A percentile compares a stretch with the other conserved stretches of the same genome.
Evolutionary conservation across 2,113 vertebrate species (phyloP).

Genomic region (Microcebus ravelobensis): DNA sequence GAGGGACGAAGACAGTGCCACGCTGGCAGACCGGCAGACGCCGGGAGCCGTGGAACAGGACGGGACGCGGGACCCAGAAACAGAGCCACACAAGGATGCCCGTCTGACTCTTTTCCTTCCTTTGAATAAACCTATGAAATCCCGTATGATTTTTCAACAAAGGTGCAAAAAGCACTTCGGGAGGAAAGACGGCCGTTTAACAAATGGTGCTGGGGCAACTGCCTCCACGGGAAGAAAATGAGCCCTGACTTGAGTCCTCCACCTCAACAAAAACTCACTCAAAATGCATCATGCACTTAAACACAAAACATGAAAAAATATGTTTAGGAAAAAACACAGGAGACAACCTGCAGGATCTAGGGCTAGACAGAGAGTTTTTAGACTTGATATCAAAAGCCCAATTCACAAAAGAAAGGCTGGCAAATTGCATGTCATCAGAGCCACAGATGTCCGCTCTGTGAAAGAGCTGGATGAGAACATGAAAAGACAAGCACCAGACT

Average conservation of each 20-base stretch:
- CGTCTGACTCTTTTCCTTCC: too few relatives aligned
- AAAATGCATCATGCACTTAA: neutral
- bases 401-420: neutral
- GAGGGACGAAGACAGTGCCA: neutral
- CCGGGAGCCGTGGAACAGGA: neutral
- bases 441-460: neutral
- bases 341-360: neutral
- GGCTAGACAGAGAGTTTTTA: neutral
- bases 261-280: neutral
- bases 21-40: neutral
- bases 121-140: too few relatives aligned
- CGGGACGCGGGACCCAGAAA: neutral
- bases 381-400: neutral
- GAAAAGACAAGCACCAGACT: neutral
- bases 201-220: neutral
- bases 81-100: neutral
- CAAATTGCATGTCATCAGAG: neutral
- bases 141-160: neutral
- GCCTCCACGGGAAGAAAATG: neutral
- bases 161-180: neutral
- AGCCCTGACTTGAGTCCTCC: neutral
- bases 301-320: neutral
- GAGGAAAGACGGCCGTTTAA: neutral
- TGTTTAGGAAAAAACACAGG: neutral
- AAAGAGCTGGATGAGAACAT: neutral